Evolutionary conservation across 2,797 vertebrate genomes (phyloP), one percentile per base, ranked within the genome.

Genomic region (Astyanax mexicanus): DNA sequence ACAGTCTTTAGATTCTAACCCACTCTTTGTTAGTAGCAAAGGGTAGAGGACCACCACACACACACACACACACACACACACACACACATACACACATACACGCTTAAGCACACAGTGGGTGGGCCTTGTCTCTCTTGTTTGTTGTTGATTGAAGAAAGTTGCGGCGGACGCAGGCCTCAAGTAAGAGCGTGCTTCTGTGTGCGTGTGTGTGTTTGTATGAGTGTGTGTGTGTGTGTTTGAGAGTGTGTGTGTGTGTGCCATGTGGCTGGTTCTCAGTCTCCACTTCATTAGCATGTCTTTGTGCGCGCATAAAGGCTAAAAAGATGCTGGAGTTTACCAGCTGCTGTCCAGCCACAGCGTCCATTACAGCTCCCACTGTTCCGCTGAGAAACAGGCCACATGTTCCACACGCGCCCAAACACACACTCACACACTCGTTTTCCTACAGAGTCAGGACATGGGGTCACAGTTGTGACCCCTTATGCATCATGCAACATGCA

Each of bases 271-370:
- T 99, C 97, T 97, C 96, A 98, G 95, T 96, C 94, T 93, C 94
- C 95, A 89, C 96, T 96, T 97, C 95, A 99, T 99, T 99, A 98
- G 95, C 97, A 96, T 96, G 94, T 94, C 95, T 97, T 99, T 99
- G 97, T 99, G 95, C 86, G 54, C 81, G 92, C 90, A 98, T 77
- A 98, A 99, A 97, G 90, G 95, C 94, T 92, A 90, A 86, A 62
- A 89, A 74, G 73, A 94, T 90, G 88, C 92, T 88, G 68, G 95
- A 96, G 92, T 98, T 97, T 97, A 98, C 97, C 98, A 98, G 98
- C 98, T 99, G 98, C 97, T 95, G 90, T 98, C 95, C 95, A 97
- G 94, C 94, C 94, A 94, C 91, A 91, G 94, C 91, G 89, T 95
- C 97, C 96, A 98, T 98, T 98, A 97, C 95, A 92, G 92, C 88